Evolutionary conservation across 2,888 invertebrate genomes (phyloP), one percentile per base, ranked within the genome.

Genomic region (Orchestes rusci): DNA sequence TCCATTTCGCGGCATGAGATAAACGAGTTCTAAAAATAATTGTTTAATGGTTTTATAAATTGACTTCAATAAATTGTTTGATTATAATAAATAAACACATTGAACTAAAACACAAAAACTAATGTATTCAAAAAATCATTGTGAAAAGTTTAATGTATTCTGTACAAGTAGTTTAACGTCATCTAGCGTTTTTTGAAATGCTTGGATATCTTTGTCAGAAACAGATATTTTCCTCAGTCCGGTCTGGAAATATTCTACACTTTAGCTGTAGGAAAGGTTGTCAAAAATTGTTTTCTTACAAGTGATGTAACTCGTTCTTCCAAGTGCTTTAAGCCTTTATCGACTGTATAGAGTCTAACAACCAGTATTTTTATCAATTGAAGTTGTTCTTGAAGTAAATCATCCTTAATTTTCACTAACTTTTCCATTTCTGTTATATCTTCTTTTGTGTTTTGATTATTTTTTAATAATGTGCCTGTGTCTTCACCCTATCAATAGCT

Each of bases 341-440:
- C 53, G n/a, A 50, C 27, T 37, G 36, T 43, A 43, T 48, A 55
- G 15, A 56, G 36, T 43, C 46, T 54, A 10, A 39, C 42, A 4
- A 56, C 51, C n/a, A 59, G 45, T 8, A 52, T 48, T 50, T 57
- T 56, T 13, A 55, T 56, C 27, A 59, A 48, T 12, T 46, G 17
- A 16, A 59, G 39, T 31, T 56, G 55, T 29, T 58, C 52, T 43
- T 43, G 23, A 16, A 59, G 38, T 23, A 56, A 53, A 5, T 49
- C 41, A 23, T 56, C 56, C 50, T 54, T 57, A 7, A 52, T 45
- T 17, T 40, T 45, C n/a, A n/a, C n/a, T n/a, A n/a, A n/a, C n/a
- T n/a, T n/a, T n/a, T n/a, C n/a, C n/a, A n/a, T n/a, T n/a, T n/a
- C n/a, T n/a, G n/a, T n/a, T n/a, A n/a, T n/a, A n/a, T n/a, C n/a